Conservation (phyloP, 2,113 vertebrate genomes). For the Ctenomys sociabilis region DNA sequence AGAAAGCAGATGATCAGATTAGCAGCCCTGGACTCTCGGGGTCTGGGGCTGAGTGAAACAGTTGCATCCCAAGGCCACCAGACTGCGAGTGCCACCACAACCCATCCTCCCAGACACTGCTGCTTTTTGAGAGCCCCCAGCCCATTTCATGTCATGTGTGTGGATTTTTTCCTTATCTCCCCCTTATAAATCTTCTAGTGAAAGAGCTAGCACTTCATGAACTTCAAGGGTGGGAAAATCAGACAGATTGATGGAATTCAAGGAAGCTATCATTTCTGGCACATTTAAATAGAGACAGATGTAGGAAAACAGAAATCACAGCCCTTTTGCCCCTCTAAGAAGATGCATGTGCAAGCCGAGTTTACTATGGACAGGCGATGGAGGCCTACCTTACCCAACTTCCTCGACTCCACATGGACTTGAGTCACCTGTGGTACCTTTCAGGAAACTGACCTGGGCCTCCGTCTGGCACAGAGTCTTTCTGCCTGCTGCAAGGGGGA, state of each 20-base stretch:
- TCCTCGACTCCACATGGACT: background rate
- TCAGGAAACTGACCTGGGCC: background rate
- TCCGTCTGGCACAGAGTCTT: fast-evolving
- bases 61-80: conserved; percentile 89
- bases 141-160: background rate
- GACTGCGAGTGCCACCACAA: conserved; percentile 85
- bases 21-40: conserved; percentile 93
- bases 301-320: conserved; percentile 7
- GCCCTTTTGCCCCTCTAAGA: conserved; percentile 58
- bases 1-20: conserved; percentile 97
- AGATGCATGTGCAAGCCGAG: background rate
- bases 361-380: background rate
- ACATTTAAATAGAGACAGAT: conserved; percentile 37
- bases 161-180: conserved; percentile 83
- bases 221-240: conserved; percentile 85
- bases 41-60: conserved; percentile 93
- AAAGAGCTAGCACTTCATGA: conserved; percentile 88
- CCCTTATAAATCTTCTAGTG: conserved; percentile 80
- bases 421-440: fast-evolving
- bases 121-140: conserved; percentile 42
- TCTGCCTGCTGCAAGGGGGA: background rate
- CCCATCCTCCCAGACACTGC: conserved; percentile 78
- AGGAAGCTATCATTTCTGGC: conserved; percentile 66
- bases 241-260: conserved; percentile 84
- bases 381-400: background rate